phyloP scores from a whole-genome alignment of 2,888 invertebrate species.

The Rapana venosa region DNA sequence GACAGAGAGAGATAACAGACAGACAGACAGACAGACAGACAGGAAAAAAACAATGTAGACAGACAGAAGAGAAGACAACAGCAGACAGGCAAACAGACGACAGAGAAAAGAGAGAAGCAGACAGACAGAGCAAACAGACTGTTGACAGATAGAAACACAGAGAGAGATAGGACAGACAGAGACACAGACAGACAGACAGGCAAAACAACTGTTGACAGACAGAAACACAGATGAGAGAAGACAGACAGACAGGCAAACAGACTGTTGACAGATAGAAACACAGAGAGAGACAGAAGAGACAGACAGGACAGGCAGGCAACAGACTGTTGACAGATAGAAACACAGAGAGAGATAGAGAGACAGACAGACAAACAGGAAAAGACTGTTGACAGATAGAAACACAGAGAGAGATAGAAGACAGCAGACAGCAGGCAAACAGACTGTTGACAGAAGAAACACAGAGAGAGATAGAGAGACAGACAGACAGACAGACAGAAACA shows the following conservation, averaged over 20 bases:
- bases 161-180: neutral
- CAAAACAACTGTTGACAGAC: neutral
- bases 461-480: neutral
- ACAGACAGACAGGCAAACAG: no score
- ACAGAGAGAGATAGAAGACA: no score
- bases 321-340: no score
- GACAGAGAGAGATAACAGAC: neutral
- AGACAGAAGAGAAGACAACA: neutral
- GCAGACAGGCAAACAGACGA: neutral
- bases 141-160: neutral
- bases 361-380: neutral
- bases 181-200: constrained; percentile 6
- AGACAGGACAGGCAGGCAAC: no score
- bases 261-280: no score
- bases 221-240: no score
- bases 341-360: neutral
- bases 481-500: neutral
- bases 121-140: neutral
- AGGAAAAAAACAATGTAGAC: neutral
- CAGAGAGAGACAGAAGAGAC: no score
- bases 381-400: neutral
- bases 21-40: neutral
- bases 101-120: neutral
- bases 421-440: no score
- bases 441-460: no score